These are phyloP conservation scores for Emydura subglobosa DNA, from an alignment of 2,113 vertebrate genomes.

Conservation along the genomic window DNA sequence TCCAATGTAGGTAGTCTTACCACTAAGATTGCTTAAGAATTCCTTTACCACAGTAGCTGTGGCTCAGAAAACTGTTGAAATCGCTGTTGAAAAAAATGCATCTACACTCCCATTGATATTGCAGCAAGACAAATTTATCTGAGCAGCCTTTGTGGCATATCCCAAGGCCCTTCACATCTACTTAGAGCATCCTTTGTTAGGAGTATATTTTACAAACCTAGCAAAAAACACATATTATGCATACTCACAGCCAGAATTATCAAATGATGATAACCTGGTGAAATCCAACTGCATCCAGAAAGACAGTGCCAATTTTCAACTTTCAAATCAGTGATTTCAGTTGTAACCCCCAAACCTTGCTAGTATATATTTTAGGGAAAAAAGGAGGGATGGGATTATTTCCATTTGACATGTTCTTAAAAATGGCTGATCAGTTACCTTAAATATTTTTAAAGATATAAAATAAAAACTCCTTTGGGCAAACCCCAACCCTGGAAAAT, in stretches of 20 bases:
- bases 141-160: slow-evolving; percentile 48
- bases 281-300: slow-evolving; percentile 46
- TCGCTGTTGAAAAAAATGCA: not conserved
- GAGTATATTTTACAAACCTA: slow-evolving; percentile 17
- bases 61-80: not conserved
- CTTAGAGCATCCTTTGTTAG: slow-evolving; percentile 27
- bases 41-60: not conserved
- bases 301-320: slow-evolving; percentile 29
- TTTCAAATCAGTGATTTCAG: slow-evolving; percentile 30
- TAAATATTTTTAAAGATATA: slow-evolving; percentile 18
- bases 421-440: not conserved
- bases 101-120: not conserved
- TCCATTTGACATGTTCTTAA: not conserved
- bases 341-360: not conserved
- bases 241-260: not conserved
- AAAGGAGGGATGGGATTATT: slow-evolving; percentile 3
- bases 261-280: slow-evolving; percentile 10
- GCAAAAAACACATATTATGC: not conserved
- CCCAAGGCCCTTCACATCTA: slow-evolving; percentile 17
- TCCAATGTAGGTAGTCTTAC: not conserved
- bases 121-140: slow-evolving; percentile 24
- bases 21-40: not conserved
- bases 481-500: not conserved
- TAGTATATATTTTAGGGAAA: not conserved
- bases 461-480: not conserved